Conservation (phyloP, 2,888 invertebrate genomes). For the Limnephilus marmoratus region DNA sequence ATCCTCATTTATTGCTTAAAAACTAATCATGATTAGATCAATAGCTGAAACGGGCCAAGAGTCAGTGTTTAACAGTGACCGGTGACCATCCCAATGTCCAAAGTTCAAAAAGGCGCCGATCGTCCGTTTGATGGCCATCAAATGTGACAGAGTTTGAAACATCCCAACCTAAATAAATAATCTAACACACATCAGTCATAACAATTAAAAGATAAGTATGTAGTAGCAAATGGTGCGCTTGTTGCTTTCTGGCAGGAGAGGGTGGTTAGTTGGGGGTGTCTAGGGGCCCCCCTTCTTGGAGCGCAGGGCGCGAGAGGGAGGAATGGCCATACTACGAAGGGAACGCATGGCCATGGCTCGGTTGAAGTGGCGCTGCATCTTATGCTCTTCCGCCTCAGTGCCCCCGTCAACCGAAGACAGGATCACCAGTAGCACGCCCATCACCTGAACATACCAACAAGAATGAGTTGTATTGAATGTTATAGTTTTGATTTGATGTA, state of each 20-base stretch:
- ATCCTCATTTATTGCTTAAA: not conserved
- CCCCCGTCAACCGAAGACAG: constrained; percentile 84
- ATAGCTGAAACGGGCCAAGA: not conserved
- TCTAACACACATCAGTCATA: constrained; percentile 65
- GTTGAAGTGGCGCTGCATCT: constrained; percentile 90
- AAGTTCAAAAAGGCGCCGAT: not conserved
- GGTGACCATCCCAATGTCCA: not conserved
- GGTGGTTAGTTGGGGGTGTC: constrained; percentile 59
- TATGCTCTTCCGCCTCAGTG: constrained; percentile 77
- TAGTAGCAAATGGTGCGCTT: constrained; percentile 63
- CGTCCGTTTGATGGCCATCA: not conserved
- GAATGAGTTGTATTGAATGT: not conserved
- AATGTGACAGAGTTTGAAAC: not conserved
- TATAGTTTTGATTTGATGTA: not conserved
- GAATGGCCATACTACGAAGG: constrained; percentile 78
- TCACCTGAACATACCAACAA: constrained; percentile 75
- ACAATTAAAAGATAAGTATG: constrained; percentile 62
- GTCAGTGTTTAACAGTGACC: not conserved
- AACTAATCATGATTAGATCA: not conserved
- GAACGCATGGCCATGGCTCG: constrained; percentile 94
- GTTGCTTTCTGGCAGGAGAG: not conserved
- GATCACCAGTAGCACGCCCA: constrained; percentile 90
- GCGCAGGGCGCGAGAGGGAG: constrained; percentile 70
- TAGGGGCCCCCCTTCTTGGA: constrained; percentile 75
- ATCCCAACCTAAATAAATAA: constrained; percentile 42